Evolutionary conservation across 2,888 invertebrate species (phyloP).

Genomic region (Tachina lurida): DNA sequence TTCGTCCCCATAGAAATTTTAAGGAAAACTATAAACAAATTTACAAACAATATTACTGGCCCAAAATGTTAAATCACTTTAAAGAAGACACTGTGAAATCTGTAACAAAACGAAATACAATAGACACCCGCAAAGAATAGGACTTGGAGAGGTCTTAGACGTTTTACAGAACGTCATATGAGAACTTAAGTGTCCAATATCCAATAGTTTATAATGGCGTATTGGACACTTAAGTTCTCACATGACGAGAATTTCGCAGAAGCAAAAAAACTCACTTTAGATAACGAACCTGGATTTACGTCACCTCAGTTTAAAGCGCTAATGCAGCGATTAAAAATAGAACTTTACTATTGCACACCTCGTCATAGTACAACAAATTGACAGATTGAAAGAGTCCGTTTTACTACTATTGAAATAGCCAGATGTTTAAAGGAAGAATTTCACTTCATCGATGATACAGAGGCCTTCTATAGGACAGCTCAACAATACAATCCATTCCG

Average conservation of each 20-base stretch:
- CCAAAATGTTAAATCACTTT: conserved; percentile 28
- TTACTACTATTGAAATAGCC: too few species aligned
- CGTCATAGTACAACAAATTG: too few species aligned
- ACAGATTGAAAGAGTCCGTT: background rate
- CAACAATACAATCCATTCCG: too few species aligned
- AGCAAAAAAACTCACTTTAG: conserved; percentile 20
- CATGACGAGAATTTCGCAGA: too few species aligned
- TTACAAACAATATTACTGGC: conserved; percentile 37
- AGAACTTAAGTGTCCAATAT: too few species aligned
- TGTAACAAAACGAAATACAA: too few species aligned
- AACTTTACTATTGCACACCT: background rate
- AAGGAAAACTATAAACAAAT: conserved; percentile 41
- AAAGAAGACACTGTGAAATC: conserved; percentile 13
- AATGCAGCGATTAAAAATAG: background rate
- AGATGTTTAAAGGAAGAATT: too few species aligned
- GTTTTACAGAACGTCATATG: background rate
- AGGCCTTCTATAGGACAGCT: too few species aligned
- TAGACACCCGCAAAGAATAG: conserved; percentile 28
- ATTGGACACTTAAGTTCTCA: too few species aligned
- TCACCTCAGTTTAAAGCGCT: background rate
- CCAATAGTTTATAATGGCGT: too few species aligned
- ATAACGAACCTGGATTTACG: background rate
- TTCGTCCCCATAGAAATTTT: conserved; percentile 47
- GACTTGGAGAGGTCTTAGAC: conserved; percentile 7
- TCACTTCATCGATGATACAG: too few species aligned